phyloP scores from a whole-genome alignment of 2,113 vertebrate species.

The Opisthocomus hoazin region DNA sequence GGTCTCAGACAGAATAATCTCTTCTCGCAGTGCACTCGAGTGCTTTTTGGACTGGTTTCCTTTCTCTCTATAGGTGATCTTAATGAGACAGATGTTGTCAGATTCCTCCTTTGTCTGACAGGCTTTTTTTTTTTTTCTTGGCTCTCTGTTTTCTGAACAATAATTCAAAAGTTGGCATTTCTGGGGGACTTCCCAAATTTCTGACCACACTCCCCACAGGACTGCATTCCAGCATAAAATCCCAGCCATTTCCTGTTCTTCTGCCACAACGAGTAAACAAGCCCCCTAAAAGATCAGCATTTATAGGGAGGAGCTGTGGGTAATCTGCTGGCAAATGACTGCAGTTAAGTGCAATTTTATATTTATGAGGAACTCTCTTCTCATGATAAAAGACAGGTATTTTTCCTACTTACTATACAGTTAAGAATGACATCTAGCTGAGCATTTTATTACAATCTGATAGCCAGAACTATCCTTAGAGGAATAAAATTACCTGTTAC shows the following conservation, averaged over 20 bases:
- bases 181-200: neutral
- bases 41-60: neutral
- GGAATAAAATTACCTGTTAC: neutral
- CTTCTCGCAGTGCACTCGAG: neutral
- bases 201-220: neutral
- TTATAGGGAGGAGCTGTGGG: neutral
- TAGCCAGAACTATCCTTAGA: neutral
- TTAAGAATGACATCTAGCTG: neutral
- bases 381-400: neutral
- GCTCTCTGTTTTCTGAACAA: neutral
- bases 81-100: constrained; percentile 23
- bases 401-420: neutral
- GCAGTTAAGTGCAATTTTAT: neutral
- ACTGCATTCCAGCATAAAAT: neutral
- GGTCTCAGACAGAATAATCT: neutral
- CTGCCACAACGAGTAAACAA: neutral
- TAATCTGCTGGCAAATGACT: neutral
- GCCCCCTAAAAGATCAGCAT: neutral
- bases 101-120: neutral
- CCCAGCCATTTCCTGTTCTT: neutral
- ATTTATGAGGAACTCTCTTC: neutral
- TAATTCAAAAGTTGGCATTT: neutral
- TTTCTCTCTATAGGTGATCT: constrained; percentile 29
- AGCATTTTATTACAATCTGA: neutral
- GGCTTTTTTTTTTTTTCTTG: neutral